Base-by-base conservation (phyloP, 2,888 invertebrate species). In the Biston betularia region DNA sequence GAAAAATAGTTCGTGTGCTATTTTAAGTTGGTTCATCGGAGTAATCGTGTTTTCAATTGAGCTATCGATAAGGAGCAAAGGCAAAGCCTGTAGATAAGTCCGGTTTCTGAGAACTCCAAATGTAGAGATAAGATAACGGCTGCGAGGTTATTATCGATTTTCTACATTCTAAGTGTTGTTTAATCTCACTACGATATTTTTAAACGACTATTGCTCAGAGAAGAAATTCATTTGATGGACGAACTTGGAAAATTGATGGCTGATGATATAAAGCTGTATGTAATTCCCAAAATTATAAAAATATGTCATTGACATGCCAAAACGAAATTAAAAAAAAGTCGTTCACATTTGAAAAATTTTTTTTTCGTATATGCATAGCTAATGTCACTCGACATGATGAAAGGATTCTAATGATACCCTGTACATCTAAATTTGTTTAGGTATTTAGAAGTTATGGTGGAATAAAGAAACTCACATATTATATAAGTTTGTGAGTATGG, bases 61-160 rank as follows among this genome's bases (percentile, higher is more conserved):
- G 63, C 55, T 44, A 42, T 56, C 15, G 65, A 65, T 61, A 65
- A 61, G 45, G 34, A 34, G 55, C 45, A 46, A 56, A 65, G 56
- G 56, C 48, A 35, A 61, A 65, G 65, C 65, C 65, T 65, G 61
- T 65, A 65, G 65, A 65, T 65, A 65, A 61, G 56, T n/a, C 56
- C 9, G 49, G 65, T 50, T 56, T 61, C 61, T 65, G 44, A 46
- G 65, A 65, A 61, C 56, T 57, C 61, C 44, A 49, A 65, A 65
- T 52, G 49, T 40, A n/a, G 10, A 11, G 65, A 65, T 65, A 65
- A 65, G 65, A 65, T 65, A 65, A 46, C 35, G 45, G 35, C 12
- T 52, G 63, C 40, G 48, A 55, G 11, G 52, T 48, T 52, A 56
- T 49, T 54, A 55, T 65, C 33, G 60, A 65, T 65, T 56, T 50